Evolutionary conservation across 2,888 invertebrate genomes (phyloP), one percentile per base, ranked within the genome.

Genomic region (Polydrusus tereticollis): DNA sequence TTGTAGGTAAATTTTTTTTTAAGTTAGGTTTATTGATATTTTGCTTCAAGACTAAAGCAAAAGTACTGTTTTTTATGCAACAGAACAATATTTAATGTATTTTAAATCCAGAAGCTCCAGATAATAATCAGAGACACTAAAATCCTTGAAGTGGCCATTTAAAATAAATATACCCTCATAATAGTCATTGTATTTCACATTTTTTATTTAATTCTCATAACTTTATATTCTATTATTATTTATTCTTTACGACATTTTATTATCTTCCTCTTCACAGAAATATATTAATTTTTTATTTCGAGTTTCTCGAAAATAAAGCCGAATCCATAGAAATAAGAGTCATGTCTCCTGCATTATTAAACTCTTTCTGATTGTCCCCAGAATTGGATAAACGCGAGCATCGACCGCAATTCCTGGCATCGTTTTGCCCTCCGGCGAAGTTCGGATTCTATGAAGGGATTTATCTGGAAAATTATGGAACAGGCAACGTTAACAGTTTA

Each of bases 211-310:
- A 12, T 47, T 47, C 47, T 16, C 4, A 21, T 21, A 47, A 45
- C 45, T 20, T 20, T 20, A 14, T 8, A 20, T 4, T 21, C 6
- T 47, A 12, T 12, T 47, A 10, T 52, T 52, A 12, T 21, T n/a
- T 47, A 12, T 12, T 47, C 21, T 52, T 52, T 52, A n/a, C n/a
- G 50, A 52, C 26, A 52, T 52, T 52, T 52, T 5, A 52, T 14
- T 52, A 26, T 26, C n/a, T 52, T 26, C 18, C 26, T 7, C 14
- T 52, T 52, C 50, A 0, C 26, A 16, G 14, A 52, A 52, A 45
- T 20, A 7, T 23, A 16, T 52, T 26, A 52, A 23, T 50, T 23
- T 50, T 23, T 50, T 26, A 26, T n/a, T 14, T 26, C 5, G 14
- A 7, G n/a, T 52, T 52, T 23, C 50, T 52, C 20, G 20, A 47